phyloP scores from a whole-genome alignment of 2,888 invertebrate species.

The Pogonocherus hispidulus region DNA sequence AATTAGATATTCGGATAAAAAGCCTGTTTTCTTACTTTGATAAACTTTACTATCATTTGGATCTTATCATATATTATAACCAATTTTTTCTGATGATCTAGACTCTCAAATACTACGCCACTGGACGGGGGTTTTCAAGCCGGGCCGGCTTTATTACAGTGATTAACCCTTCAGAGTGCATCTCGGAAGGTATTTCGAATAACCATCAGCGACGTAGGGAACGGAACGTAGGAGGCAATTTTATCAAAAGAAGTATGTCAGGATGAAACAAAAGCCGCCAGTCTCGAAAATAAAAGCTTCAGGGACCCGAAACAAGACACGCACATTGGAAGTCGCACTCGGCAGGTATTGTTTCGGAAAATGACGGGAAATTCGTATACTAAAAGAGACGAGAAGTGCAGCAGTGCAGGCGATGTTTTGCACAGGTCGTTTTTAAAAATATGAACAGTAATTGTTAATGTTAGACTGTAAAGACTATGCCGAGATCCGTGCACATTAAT shows the following conservation, averaged over 20 bases:
- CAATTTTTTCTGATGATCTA: too few relatives aligned
- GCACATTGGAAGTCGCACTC: not conserved
- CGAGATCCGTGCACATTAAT: too few relatives aligned
- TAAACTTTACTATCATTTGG: too few relatives aligned
- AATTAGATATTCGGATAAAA: too few relatives aligned
- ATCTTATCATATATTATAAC: too few relatives aligned
- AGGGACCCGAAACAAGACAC: conserved; percentile 10
- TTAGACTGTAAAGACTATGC: too few relatives aligned
- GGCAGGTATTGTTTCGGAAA: conserved; percentile 20
- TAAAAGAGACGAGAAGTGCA: not conserved
- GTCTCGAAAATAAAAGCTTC: not conserved
- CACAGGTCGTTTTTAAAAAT: too few relatives aligned
- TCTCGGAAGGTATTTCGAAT: conserved; percentile 27
- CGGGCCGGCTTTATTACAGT: conserved; percentile 36
- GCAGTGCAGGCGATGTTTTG: too few relatives aligned
- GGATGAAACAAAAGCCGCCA: conserved; percentile 16
- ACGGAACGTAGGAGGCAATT: conserved; percentile 13
- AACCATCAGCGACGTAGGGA: conserved; percentile 10
- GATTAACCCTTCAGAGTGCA: conserved; percentile 36
- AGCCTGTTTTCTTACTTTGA: too few relatives aligned
- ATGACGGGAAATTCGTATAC: not conserved
- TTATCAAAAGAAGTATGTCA: conserved; percentile 28
- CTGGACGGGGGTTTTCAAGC: conserved; percentile 31
- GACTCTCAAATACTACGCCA: too few relatives aligned
- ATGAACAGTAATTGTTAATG: too few relatives aligned